phyloP scores from a whole-genome alignment of 2,888 invertebrate species.

The Tipula vernalis region DNA sequence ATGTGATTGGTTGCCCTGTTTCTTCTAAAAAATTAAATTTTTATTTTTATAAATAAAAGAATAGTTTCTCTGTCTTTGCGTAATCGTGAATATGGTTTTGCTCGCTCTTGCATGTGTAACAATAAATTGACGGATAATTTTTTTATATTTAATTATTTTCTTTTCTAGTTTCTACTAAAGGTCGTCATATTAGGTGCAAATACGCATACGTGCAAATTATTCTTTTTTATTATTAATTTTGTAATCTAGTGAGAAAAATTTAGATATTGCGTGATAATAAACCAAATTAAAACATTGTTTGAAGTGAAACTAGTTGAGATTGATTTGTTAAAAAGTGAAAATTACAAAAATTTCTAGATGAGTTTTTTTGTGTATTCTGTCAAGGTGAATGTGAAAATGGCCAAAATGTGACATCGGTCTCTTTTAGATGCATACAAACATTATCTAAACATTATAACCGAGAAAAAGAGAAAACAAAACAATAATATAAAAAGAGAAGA shows the following conservation, averaged over 20 bases:
- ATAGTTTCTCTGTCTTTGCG: neutral
- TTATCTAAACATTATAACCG: neutral
- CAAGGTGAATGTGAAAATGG: conserved; percentile 7
- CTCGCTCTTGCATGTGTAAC: neutral
- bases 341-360: neutral
- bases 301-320: neutral
- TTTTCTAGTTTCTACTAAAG: neutral
- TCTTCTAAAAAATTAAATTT: neutral
- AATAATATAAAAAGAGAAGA: neutral
- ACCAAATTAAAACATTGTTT: neutral
- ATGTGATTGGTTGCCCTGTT: neutral
- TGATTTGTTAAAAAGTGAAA: neutral
- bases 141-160: neutral
- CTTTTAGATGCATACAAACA: neutral
- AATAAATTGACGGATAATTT: neutral
- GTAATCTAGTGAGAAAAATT: neutral
- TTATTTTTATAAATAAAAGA: neutral
- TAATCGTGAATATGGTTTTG: neutral
- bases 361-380: neutral
- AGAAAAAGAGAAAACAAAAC: neutral
- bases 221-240: neutral
- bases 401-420: neutral
- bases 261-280: neutral
- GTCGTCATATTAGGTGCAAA: neutral
- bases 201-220: neutral